Conservation (phyloP, 2,888 invertebrate species). For the Trachelus troglodyta region DNA sequence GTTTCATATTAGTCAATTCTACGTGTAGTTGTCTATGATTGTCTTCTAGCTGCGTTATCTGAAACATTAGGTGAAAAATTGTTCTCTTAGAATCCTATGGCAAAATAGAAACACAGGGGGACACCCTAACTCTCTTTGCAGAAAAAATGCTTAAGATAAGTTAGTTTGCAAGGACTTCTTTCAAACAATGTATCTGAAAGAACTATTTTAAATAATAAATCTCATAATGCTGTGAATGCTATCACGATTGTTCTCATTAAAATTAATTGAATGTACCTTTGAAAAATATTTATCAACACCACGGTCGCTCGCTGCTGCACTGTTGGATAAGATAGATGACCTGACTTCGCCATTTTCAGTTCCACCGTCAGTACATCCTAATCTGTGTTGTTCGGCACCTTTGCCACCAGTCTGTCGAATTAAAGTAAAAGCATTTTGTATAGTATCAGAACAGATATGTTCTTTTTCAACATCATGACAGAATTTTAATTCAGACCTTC, state of each 20-base stretch:
- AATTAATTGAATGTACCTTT: conserved; percentile 43
- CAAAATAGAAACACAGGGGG: neutral
- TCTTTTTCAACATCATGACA: neutral
- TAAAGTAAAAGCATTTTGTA: neutral
- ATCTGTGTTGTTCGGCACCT: conserved; percentile 78
- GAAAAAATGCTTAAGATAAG: neutral
- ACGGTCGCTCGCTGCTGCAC: conserved; percentile 45
- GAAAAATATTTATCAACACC: conserved; percentile 51
- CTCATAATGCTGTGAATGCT: neutral
- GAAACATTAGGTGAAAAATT: conserved; percentile 28
- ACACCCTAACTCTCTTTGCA: neutral
- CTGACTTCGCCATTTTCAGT: conserved; percentile 46
- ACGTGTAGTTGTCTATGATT: conserved; percentile 66
- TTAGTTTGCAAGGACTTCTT: neutral
- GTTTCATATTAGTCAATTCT: conserved; percentile 68
- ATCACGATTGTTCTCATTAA: neutral
- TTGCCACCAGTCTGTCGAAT: conserved; percentile 66
- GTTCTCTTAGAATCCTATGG: neutral
- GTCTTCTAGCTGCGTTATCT: conserved; percentile 66
- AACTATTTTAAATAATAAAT: neutral
- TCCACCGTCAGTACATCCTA: conserved; percentile 74
- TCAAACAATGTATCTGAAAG: neutral
- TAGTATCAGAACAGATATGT: conserved; percentile 4
- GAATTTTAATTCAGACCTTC: conserved; percentile 69
- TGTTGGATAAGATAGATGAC: conserved; percentile 39